These are phyloP conservation scores for Lampropteryx suffumata DNA, from an alignment of 2,888 invertebrate genomes.

Conservation along the genomic window DNA sequence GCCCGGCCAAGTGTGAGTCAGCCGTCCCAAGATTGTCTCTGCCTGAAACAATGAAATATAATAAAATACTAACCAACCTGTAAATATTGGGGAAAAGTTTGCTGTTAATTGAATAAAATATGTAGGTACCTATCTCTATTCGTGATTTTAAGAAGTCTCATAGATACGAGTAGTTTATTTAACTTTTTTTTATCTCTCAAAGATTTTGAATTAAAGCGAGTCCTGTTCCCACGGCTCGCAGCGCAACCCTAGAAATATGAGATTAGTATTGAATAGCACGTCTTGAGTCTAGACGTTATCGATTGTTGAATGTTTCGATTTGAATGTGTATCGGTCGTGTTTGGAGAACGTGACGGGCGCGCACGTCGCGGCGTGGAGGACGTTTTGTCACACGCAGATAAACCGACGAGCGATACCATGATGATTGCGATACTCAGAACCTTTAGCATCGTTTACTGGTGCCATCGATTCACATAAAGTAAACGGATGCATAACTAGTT, in stretches of 20 bases:
- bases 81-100: too few species aligned
- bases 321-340: slow-evolving; percentile 24
- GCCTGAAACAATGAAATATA: neutral
- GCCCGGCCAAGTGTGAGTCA: neutral
- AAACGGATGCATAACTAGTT: too few species aligned
- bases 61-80: too few species aligned
- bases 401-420: slow-evolving; percentile 1
- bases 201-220: too few species aligned
- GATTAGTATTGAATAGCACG: slow-evolving; percentile 16
- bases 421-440: slow-evolving; percentile 7
- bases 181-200: too few species aligned
- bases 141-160: too few species aligned
- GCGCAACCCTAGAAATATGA: slow-evolving; percentile 16
- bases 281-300: slow-evolving; percentile 27
- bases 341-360: slow-evolving; percentile 27
- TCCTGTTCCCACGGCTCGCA: neutral
- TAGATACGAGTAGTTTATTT: too few species aligned
- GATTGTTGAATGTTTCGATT: slow-evolving; percentile 30
- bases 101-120: too few species aligned
- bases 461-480: too few species aligned
- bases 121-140: too few species aligned
- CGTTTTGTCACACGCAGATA: slow-evolving; percentile 12
- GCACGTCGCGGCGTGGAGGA: neutral
- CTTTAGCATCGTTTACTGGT: neutral
- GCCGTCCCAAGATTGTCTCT: too few species aligned